Evolutionary conservation across 2,888 invertebrate species (phyloP).

Genomic region (Lasioglossum calceatum): DNA sequence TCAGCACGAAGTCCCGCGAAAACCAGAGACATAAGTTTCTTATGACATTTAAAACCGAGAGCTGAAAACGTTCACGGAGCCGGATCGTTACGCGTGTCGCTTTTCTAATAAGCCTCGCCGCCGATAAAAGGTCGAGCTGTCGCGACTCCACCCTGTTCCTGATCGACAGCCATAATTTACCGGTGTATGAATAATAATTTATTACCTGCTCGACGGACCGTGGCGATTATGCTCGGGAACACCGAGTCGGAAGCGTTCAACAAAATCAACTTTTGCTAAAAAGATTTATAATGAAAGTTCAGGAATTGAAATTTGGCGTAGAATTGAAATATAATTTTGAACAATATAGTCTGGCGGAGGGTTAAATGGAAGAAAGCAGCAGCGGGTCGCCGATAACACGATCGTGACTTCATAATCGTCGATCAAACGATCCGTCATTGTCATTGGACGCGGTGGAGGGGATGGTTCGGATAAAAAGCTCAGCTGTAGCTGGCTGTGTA

Average conservation of each 20-base stretch:
- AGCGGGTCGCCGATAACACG: slow-evolving; percentile 37
- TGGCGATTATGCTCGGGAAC: background rate
- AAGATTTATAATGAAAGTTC: background rate
- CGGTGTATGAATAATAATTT: slow-evolving; percentile 7
- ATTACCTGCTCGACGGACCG: background rate
- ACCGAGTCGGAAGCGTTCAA: background rate
- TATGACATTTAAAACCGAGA: slow-evolving; percentile 50
- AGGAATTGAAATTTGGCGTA: too few species aligned
- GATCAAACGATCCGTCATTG: slow-evolving; percentile 72
- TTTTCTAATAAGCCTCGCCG: slow-evolving; percentile 21
- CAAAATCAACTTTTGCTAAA: background rate
- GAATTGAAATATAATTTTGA: background rate
- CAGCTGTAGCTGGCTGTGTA: slow-evolving; percentile 72
- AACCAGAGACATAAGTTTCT: slow-evolving; percentile 33
- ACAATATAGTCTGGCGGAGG: background rate
- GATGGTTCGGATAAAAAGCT: slow-evolving; percentile 59
- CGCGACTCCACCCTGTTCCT: background rate
- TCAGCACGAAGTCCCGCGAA: slow-evolving; percentile 29
- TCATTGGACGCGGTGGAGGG: slow-evolving; percentile 51
- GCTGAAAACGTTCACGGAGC: slow-evolving; percentile 14
- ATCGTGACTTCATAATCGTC: slow-evolving; percentile 73
- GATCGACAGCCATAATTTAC: background rate
- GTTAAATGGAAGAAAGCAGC: background rate
- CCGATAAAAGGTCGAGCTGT: slow-evolving; percentile 33
- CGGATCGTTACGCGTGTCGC: slow-evolving; percentile 35